phyloP scores from a whole-genome alignment of 2,888 invertebrate species.

The Andrena trimmerana region DNA sequence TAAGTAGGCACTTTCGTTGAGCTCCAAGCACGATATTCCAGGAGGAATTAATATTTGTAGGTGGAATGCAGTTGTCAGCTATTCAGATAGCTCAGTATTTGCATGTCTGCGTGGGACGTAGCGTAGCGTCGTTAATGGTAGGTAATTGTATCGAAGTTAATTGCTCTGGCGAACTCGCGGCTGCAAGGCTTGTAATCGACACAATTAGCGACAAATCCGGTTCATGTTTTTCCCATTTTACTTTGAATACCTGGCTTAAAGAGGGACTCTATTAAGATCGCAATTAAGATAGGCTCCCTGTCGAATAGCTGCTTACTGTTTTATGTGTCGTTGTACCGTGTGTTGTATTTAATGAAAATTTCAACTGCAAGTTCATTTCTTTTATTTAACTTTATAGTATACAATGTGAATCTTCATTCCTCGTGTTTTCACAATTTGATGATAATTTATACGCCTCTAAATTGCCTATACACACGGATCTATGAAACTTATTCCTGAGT shows the following conservation, averaged over 20 bases:
- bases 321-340: no score
- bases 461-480: no score
- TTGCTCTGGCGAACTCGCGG: neutral
- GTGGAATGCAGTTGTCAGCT: constrained; percentile 28
- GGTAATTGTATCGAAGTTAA: constrained; percentile 6
- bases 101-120: constrained; percentile 2
- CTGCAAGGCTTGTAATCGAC: no score
- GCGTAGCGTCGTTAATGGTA: constrained; percentile 14
- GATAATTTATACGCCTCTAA: no score
- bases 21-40: constrained; percentile 10
- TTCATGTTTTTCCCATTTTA: neutral
- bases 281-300: neutral
- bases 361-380: no score
- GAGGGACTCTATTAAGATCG: neutral
- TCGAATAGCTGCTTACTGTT: neutral
- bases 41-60: constrained; percentile 19
- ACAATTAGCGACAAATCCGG: neutral
- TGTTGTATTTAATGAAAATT: no score
- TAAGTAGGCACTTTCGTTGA: neutral
- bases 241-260: neutral
- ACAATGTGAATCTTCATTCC: no score
- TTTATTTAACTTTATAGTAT: no score
- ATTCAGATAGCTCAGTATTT: constrained; percentile 6
- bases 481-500: no score
- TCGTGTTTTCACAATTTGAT: no score